Percentiles rank a stretch among this genome's conserved stretches.
These are phyloP conservation scores for Troglohyphantes excavatus DNA, from an alignment of 2,888 invertebrate species.

Conservation along the genomic window DNA sequence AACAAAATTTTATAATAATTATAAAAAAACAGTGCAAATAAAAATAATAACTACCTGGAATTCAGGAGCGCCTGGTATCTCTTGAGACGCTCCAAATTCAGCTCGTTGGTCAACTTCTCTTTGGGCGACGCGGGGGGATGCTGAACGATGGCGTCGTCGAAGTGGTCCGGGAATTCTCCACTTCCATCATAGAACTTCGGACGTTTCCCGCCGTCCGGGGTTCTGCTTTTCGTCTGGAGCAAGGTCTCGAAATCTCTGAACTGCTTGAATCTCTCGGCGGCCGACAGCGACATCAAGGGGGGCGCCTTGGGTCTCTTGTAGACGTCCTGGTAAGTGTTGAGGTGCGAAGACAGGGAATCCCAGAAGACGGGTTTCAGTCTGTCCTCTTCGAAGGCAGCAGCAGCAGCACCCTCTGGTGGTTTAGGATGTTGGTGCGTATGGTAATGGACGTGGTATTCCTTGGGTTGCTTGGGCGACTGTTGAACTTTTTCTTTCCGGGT, in stretches of 20 bases:
- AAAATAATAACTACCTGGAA: too few species aligned
- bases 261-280: background rate
- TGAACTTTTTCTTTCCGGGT: constrained; percentile 32
- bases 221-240: background rate
- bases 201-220: background rate
- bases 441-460: constrained; percentile 71
- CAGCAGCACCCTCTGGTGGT: constrained; percentile 1
- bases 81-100: constrained; percentile 19
- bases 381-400: constrained; percentile 40
- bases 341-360: constrained; percentile 3
- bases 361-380: constrained; percentile 25
- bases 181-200: background rate
- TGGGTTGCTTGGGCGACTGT: constrained; percentile 4
- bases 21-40: background rate
- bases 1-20: too few species aligned
- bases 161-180: background rate
- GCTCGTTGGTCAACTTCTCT: background rate
- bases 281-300: background rate
- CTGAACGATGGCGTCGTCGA: background rate
- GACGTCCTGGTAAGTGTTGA: constrained; percentile 16
- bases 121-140: background rate
- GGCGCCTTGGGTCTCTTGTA: background rate
- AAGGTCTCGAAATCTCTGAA: constrained; percentile 43
- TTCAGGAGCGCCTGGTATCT: constrained; percentile 47
- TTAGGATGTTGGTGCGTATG: constrained; percentile 66